phyloP scores from a whole-genome alignment of 2,113 vertebrate genomes.

The Percina caprodes region DNA sequence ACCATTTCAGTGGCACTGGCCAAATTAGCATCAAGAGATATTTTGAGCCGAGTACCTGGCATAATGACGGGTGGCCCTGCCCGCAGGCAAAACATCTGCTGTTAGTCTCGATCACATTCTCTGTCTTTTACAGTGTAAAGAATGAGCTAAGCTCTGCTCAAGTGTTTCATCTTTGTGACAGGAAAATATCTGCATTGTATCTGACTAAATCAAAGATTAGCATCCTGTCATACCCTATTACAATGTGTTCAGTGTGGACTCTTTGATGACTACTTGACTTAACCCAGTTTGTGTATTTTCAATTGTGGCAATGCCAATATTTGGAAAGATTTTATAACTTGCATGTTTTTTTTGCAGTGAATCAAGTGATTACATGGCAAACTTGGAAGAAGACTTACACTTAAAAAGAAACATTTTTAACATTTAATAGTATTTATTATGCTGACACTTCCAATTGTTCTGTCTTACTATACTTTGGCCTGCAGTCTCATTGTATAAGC shows the following conservation, averaged over 20 bases:
- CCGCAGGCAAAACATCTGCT: constrained; percentile 65
- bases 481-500: not conserved
- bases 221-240: constrained; percentile 44
- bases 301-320: not conserved
- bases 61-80: constrained; percentile 38
- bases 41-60: constrained; percentile 43
- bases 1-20: constrained; percentile 26
- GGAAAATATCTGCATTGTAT: constrained; percentile 51
- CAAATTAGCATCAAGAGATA: constrained; percentile 25
- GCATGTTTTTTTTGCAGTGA: not conserved
- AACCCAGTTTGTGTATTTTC: not conserved
- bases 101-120: constrained; percentile 65
- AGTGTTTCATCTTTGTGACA: constrained; percentile 46
- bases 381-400: not conserved
- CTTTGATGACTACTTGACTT: constrained; percentile 21
- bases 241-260: constrained; percentile 25
- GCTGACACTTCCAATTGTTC: not conserved
- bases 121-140: constrained; percentile 54
- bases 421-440: not conserved
- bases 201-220: constrained; percentile 37
- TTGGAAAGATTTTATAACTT: not conserved
- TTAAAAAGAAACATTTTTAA: not conserved
- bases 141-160: constrained; percentile 54
- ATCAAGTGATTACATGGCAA: not conserved
- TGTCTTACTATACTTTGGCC: not conserved